These are phyloP conservation scores for Plumapathes pennacea DNA, from an alignment of 92 coral and sea anemone genomes.

Conservation along the genomic window DNA sequence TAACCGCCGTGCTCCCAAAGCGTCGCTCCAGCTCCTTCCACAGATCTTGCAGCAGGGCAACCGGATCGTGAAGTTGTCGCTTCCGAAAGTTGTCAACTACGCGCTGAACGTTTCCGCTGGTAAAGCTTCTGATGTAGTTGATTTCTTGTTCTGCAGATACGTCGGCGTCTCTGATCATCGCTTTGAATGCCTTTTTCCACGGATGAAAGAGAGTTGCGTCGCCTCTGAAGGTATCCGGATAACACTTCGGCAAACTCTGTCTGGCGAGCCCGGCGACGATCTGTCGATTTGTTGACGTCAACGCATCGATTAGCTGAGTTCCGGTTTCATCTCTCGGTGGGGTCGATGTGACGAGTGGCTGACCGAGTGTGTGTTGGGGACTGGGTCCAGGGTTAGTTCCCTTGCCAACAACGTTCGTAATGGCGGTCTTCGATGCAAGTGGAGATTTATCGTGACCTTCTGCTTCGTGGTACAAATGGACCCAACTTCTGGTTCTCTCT, in stretches of 20 bases:
- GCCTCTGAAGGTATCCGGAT: slow-evolving; percentile 33
- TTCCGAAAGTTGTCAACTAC: slow-evolving; percentile 42
- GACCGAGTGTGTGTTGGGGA: too few relatives aligned
- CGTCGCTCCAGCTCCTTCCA: slow-evolving; percentile 51
- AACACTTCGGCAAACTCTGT: slow-evolving; percentile 42
- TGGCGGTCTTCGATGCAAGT: too few relatives aligned
- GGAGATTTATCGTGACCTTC: too few relatives aligned
- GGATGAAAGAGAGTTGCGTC: slow-evolving; percentile 47
- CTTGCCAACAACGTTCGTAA: too few relatives aligned
- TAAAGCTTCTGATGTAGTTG: slow-evolving; percentile 37
- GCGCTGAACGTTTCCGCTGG: slow-evolving; percentile 30
- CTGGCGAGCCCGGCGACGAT: slow-evolving; percentile 35
- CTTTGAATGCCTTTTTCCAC: slow-evolving; percentile 49
- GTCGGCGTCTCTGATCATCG: slow-evolving; percentile 42
- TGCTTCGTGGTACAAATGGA: too few relatives aligned
- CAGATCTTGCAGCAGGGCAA: slow-evolving; percentile 23
- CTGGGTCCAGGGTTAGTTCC: too few relatives aligned
- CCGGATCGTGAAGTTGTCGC: slow-evolving; percentile 39
- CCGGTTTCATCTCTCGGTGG: slow-evolving; percentile 18
- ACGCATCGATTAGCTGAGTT: slow-evolving; percentile 28
- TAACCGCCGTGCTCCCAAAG: slow-evolving; percentile 42
- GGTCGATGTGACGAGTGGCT: slow-evolving; percentile 25
- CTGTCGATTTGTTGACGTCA: slow-evolving; percentile 29
- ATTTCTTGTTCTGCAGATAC: slow-evolving; percentile 43
- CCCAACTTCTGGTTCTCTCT: too few relatives aligned